Percentiles rank a stretch among this genome's conserved stretches.
These are phyloP conservation scores for Emydocephalus ijimae DNA, from an alignment of 2,113 vertebrate genomes.

Conservation along the genomic window DNA sequence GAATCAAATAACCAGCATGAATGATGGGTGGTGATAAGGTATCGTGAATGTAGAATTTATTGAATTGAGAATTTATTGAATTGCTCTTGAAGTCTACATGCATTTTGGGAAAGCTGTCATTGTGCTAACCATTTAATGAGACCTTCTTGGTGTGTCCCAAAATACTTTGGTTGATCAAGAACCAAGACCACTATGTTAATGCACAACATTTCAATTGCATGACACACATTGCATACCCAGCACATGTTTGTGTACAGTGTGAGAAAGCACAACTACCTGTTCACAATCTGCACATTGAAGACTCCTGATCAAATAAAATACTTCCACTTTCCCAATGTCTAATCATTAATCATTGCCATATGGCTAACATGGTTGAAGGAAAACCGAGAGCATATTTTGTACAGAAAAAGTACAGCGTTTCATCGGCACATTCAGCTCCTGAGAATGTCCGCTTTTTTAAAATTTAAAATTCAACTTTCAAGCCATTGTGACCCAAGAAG, in stretches of 20 bases:
- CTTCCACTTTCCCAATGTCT: neutral
- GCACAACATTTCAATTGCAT: neutral
- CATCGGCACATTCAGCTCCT: neutral
- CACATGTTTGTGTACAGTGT: neutral
- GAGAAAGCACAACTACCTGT: too few species aligned
- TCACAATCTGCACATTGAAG: neutral
- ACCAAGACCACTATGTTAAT: neutral
- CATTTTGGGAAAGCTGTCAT: neutral
- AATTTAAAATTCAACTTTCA: neutral
- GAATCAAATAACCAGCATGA: neutral
- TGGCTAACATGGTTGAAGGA: too few species aligned
- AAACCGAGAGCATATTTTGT: neutral
- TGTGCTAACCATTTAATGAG: neutral
- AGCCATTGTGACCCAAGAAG: neutral
- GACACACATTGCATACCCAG: too few species aligned
- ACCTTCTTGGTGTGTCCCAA: neutral
- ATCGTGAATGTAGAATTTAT: neutral
- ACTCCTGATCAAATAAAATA: neutral
- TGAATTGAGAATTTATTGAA: too few species aligned
- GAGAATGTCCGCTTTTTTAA: neutral
- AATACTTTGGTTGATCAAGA: neutral
- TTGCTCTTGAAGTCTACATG: neutral
- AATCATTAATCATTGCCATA: neutral
- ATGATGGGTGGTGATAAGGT: neutral
- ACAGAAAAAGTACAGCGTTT: neutral